A percentile compares a stretch with the other conserved stretches of the same genome.
Evolutionary conservation across 2,113 vertebrate genomes (phyloP).

Genomic region (Carollia perspicillata): DNA sequence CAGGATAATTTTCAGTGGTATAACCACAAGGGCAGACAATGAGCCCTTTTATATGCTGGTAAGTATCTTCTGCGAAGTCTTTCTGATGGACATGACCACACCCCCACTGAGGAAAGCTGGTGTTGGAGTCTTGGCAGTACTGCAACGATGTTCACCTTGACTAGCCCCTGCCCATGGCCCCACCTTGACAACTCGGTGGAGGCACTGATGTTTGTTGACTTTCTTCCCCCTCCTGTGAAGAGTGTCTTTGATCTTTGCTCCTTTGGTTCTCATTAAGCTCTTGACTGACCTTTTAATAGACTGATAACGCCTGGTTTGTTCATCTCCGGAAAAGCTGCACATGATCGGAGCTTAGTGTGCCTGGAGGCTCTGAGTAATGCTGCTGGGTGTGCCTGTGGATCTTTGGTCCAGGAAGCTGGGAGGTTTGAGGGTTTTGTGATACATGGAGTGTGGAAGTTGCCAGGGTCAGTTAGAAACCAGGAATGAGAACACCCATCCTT

Average conservation of each 20-base stretch:
- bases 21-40: background rate
- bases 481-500: background rate
- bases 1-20: background rate
- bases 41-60: background rate
- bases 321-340: fast-evolving
- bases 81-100: background rate
- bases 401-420: background rate
- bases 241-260: slow-evolving; percentile 23
- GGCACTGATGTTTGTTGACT: background rate
- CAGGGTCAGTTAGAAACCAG: background rate
- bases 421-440: background rate
- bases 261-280: background rate
- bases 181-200: background rate
- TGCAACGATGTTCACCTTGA: background rate
- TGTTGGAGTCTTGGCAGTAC: fast-evolving
- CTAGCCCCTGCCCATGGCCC: background rate
- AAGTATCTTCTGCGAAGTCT: background rate
- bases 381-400: background rate
- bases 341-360: background rate
- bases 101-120: background rate
- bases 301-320: background rate
- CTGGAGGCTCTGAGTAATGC: background rate
- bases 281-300: background rate
- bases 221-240: background rate
- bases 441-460: background rate